A percentile compares a stretch with the other conserved stretches of the same genome.
These are phyloP conservation scores for Paraescarpia echinospica DNA, from an alignment of 1,140 invertebrate genomes.

Conservation along the genomic window DNA sequence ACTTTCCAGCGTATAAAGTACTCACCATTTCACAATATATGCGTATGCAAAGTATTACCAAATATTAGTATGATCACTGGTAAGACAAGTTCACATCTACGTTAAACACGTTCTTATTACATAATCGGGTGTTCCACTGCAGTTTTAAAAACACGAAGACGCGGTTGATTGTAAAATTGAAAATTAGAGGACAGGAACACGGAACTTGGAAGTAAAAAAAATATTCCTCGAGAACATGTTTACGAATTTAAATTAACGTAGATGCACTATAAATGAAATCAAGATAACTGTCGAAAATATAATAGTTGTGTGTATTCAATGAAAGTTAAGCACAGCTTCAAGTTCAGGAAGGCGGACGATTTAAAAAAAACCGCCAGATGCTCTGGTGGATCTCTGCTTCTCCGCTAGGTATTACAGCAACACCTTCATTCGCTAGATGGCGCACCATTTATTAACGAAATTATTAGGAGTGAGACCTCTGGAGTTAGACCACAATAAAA, in stretches of 20 bases:
- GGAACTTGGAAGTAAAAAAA: neutral
- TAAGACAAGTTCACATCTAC: neutral
- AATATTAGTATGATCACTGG: neutral
- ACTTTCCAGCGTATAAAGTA: neutral
- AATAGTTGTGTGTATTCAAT: neutral
- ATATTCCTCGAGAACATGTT: neutral
- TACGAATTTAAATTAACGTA: neutral
- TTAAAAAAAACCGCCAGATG: too few relatives aligned
- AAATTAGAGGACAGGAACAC: neutral
- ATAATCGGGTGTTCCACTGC: neutral
- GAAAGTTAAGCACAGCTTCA: neutral
- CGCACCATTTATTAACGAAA: too few relatives aligned
- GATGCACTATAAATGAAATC: neutral
- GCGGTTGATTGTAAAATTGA: neutral
- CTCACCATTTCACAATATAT: neutral
- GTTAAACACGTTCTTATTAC: neutral
- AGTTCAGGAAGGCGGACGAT: neutral
- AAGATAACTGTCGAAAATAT: neutral
- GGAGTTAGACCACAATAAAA: too few relatives aligned
- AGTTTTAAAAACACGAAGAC: neutral
- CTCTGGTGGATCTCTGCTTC: neutral
- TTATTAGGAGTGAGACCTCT: too few relatives aligned
- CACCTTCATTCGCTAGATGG: neutral
- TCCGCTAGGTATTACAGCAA: neutral
- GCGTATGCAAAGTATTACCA: neutral